phyloP scores from a whole-genome alignment of 2,797 vertebrate species.

The Pyrocephalus nanus region DNA sequence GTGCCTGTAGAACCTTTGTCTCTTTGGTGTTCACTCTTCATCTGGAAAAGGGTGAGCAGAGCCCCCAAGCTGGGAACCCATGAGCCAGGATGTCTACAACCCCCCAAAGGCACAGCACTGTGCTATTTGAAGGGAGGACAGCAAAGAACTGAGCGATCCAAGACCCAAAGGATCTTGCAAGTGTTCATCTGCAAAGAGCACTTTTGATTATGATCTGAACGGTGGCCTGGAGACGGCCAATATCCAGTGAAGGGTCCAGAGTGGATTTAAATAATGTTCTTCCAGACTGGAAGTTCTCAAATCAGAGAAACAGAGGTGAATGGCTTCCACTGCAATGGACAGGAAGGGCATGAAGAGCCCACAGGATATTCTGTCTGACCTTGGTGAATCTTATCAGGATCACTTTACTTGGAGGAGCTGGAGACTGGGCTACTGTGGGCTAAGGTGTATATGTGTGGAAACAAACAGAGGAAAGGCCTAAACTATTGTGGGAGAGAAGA shows the following conservation, averaged over 20 bases:
- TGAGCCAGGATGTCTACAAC: neutral
- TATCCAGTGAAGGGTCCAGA: neutral
- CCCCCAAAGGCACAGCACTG: neutral
- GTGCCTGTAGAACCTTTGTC: neutral
- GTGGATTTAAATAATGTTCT: neutral
- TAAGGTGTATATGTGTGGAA: neutral
- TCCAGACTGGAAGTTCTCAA: neutral
- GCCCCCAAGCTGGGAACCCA: neutral
- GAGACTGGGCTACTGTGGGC: neutral
- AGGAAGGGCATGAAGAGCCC: neutral
- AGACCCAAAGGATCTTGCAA: neutral
- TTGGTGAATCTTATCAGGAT: neutral
- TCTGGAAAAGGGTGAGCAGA: neutral
- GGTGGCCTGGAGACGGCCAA: neutral
- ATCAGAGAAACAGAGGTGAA: neutral
- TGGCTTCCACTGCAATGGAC: neutral
- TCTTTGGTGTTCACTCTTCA: neutral
- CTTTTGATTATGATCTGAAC: neutral
- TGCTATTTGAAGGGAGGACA: neutral
- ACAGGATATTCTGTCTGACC: neutral
- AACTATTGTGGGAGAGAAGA: neutral
- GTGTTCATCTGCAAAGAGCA: neutral
- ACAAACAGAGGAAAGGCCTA: neutral
- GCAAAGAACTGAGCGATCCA: neutral
- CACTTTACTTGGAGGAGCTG: neutral